Base-by-base conservation (phyloP, 2,113 vertebrate genomes). In the Acrocephalus arundinaceus region DNA sequence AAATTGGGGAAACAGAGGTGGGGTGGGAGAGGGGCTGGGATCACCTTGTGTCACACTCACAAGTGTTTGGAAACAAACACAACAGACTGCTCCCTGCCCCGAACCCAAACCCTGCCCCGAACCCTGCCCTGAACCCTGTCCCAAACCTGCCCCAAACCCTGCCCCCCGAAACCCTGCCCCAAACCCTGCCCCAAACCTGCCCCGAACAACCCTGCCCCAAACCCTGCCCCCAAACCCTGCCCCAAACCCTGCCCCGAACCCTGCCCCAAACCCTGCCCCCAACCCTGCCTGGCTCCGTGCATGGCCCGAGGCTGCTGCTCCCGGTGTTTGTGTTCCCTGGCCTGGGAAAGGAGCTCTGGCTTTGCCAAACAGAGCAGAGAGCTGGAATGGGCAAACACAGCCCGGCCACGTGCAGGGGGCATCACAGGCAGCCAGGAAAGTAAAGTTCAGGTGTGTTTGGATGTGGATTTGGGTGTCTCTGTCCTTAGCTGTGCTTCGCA, bases 11-110 rank as follows among this genome's bases (percentile, higher is more conserved):
- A 74, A 31, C 72, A 92, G 90, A 66, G 63, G 15, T 17, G 6
- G 91, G 91, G 59, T 73, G 0, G 70, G 80, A 77, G 30, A 74
- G 55, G 92, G 66, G 86, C 80, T 22, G 87, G 72, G 62, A 86
- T 90, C 87, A 33, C 67, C 82, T 45, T 1, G 59, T 67, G 63
- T 55, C 88, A 31, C 35, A 39, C 51, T 65, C 17, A 9, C 6
- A 5, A 1, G 2, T 84, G 85, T 94, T 93, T 90, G 88, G 39
- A 92, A 92, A 88, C 89, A 95, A 95, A 92, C 22, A 35, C 35
- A 35, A 35, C 35, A 96, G 39, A 5, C 67, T 65, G 63, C 85
- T 93, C 90, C 91, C 77, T 82, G 79, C 78, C 86, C 65, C 15
- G 35, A 15, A 10, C 7, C 11, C 10, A 35, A 35, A 35, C 35